Evolutionary conservation across 2,888 invertebrate genomes (phyloP).

Genomic region (Eupithecia centaureata): DNA sequence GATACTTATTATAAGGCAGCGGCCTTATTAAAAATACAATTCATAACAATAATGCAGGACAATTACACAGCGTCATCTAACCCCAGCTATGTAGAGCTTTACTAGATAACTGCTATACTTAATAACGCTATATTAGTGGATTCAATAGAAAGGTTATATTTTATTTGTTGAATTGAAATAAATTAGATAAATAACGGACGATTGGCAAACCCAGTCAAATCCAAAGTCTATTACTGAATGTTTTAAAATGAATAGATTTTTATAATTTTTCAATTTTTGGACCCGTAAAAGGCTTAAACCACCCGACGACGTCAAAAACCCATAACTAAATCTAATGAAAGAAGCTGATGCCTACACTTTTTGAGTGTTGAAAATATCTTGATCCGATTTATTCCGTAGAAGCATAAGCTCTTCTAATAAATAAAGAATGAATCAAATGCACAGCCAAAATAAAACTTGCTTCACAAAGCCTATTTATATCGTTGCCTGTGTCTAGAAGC

Average conservation of each 20-base stretch:
- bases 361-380: neutral
- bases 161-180: neutral
- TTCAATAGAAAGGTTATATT: neutral
- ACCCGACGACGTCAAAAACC: neutral
- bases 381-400: neutral
- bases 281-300: neutral
- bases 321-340: too few relatives aligned
- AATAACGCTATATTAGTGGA: neutral
- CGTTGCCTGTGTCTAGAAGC: conserved; percentile 6
- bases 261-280: too few relatives aligned
- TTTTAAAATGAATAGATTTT: neutral
- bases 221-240: neutral
- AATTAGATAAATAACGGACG: neutral
- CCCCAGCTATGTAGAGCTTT: too few relatives aligned
- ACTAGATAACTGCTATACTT: too few relatives aligned
- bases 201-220: neutral
- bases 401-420: neutral
- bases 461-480: conserved; percentile 4
- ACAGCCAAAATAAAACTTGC: neutral
- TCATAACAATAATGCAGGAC: too few relatives aligned
- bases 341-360: neutral
- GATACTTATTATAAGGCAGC: neutral
- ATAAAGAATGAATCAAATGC: neutral
- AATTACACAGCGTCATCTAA: too few relatives aligned
- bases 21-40: too few relatives aligned